Base-by-base conservation (phyloP, 2,113 vertebrate genomes). In the Callorhinus ursinus region DNA sequence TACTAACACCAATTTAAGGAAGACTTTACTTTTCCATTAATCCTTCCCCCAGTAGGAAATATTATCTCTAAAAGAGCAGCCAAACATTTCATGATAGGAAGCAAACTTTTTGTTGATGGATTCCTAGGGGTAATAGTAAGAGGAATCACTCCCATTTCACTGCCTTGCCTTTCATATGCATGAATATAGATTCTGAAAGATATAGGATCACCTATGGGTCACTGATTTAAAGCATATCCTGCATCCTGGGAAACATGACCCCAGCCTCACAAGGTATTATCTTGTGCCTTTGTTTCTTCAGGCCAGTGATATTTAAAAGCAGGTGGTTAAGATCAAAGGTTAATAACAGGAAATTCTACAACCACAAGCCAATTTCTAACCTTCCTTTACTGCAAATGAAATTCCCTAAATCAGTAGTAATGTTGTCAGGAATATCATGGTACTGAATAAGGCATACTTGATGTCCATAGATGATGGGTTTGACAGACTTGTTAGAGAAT, bases 381-480 rank as follows among this genome's bases (percentile, higher is more conserved):
- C 13, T 80, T 89, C 4, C 22, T 33, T 74, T 49, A 61, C 31
- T 31, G 1, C 77, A 90, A 90, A 46, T 0, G 19, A 77, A 84
- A 74, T 93, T 69, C 3, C 9, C 12, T 89, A 42, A 42, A 12
- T 36, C 11, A 53, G 22, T 24, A 28, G 11, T 36, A 51, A 24
- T 65, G 16, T 0, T 69, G 0, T 19, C 15, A 1, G 36, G 14
- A 82, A 39, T 36, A 13, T 0, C 33, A 67, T 6, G 2, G 7
- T 55, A 7, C 18, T 91, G 6, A 74, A 87, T 31, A 76, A 53
- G 8, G 7, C 7, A 31, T 26, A 5, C 13, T 65, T 2, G 28
- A 39, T 39, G n/a, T 36, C 10, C 26, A 33, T 0, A 39, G 46
- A 31, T 59, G 10, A 46, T 74, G 4, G 19, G 7, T 42, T 93